These are phyloP conservation scores for Agonopterix subpropinquella DNA, from an alignment of 2,888 invertebrate genomes.

Conservation along the genomic window DNA sequence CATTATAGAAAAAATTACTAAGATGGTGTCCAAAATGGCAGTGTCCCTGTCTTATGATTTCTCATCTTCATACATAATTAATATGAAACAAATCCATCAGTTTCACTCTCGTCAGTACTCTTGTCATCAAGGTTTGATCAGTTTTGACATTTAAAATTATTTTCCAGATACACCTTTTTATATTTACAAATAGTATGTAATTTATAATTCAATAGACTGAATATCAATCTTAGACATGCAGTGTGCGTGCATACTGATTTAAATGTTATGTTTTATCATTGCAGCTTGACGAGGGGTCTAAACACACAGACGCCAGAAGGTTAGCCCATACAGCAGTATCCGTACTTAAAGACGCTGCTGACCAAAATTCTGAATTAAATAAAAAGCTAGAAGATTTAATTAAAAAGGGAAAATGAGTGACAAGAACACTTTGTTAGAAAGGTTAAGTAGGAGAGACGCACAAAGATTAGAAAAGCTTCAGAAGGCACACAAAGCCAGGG, in stretches of 20 bases:
- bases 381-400: slow-evolving; percentile 63
- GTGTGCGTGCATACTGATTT: neutral
- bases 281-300: slow-evolving; percentile 53
- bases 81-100: no score
- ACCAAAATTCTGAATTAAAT: slow-evolving; percentile 57
- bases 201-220: no score
- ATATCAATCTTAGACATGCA: no score
- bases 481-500: slow-evolving; percentile 78
- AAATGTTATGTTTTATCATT: slow-evolving; percentile 18
- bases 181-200: no score
- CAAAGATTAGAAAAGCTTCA: slow-evolving; percentile 80
- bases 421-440: slow-evolving; percentile 57
- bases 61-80: no score
- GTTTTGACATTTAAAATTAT: no score
- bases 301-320: slow-evolving; percentile 50
- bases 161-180: no score
- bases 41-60: no score
- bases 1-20: no score
- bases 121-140: no score
- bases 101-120: no score
- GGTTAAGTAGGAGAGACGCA: slow-evolving; percentile 74
- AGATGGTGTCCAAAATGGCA: no score
- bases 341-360: slow-evolving; percentile 65
- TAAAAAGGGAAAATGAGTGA: slow-evolving; percentile 66
- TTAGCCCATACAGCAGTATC: slow-evolving; percentile 37